Evolutionary conservation across 2,113 vertebrate species (phyloP), one percentile per base, ranked within the genome.

Genomic region (Lipophrys pholis): DNA sequence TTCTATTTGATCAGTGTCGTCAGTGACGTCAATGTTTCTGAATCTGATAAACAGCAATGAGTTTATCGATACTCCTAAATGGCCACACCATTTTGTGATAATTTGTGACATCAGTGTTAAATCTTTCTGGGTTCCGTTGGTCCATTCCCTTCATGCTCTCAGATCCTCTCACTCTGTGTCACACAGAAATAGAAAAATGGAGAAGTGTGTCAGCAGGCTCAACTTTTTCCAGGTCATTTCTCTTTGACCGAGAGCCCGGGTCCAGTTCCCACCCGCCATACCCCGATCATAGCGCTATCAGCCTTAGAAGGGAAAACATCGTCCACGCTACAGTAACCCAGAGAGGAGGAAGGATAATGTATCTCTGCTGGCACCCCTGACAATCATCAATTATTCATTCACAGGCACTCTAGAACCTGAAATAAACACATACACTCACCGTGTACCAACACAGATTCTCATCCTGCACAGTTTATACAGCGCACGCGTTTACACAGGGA

Each of bases 351-450:
- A 2, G 82, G 84, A 78, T 87, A 80, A 76, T 78, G 81, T 83
- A 51, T 86, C 84, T 82, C n/a, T 73, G 69, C 78, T 55, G 68
- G 76, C 78, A 80, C 68, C 80, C 48, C 67, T 76, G 76, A 81
- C 76, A 60, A 38, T 60, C 72, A 90, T 92, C 82, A 88, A 92
- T 92, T 84, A 92, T 92, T 92, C 76, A 92, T 65, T 81, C 70
- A 14, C 75, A 71, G 69, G 16, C 84, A 75, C 82, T 84, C 78
- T 60, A 42, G 45, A 66, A 78, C 68, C 82, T 78, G 85, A 80
- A 76, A 85, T 73, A 82, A 79, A 84, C 83, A 87, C 83, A 80
- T 58, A 78, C 69, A 49, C 71, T 48, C 48, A 42, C 11, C 51
- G 41, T 46, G 61, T 72, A 79, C 61, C 71, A 66, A 70, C 50